These are phyloP conservation scores for Notolabrus celidotus DNA, from an alignment of 2,797 vertebrate genomes.

Conservation along the genomic window DNA sequence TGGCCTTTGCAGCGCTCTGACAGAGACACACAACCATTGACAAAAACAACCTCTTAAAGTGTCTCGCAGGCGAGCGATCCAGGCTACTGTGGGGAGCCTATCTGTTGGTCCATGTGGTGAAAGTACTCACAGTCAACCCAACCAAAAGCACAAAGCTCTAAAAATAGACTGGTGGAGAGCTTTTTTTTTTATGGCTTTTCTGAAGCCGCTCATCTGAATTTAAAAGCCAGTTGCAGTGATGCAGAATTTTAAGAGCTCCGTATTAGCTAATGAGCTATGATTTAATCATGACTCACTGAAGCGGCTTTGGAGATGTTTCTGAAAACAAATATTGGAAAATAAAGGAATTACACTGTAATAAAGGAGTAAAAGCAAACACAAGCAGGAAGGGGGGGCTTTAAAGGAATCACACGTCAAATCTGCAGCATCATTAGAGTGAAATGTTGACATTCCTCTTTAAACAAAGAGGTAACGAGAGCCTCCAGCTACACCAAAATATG, in stretches of 20 bases:
- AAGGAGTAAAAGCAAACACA: background rate
- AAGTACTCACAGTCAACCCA: slow-evolving; percentile 33
- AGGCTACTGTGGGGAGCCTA: slow-evolving; percentile 61
- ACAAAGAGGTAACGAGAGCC: background rate
- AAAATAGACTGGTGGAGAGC: slow-evolving; percentile 53
- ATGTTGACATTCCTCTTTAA: slow-evolving; percentile 5
- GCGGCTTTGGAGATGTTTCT: background rate
- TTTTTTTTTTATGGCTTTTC: background rate
- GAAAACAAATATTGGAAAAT: background rate
- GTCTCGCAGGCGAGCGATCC: slow-evolving; percentile 49
- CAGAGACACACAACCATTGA: slow-evolving; percentile 52
- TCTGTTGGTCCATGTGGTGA: slow-evolving; percentile 44
- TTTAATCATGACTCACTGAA: background rate
- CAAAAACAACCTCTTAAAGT: slow-evolving; percentile 65
- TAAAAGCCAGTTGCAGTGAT: background rate
- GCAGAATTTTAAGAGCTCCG: slow-evolving; percentile 7
- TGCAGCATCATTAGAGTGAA: slow-evolving; percentile 25
- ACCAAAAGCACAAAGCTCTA: slow-evolving; percentile 43
- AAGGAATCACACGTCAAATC: slow-evolving; percentile 13
- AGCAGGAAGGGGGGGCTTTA: background rate
- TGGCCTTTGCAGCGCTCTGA: slow-evolving; percentile 62
- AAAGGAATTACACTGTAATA: background rate
- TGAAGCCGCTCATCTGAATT: slow-evolving; percentile 29
- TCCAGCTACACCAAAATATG: slow-evolving; percentile 3
- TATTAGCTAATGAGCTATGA: background rate